These are phyloP conservation scores for Turdus rufiventris DNA, from an alignment of 2,113 vertebrate genomes.

Conservation along the genomic window DNA sequence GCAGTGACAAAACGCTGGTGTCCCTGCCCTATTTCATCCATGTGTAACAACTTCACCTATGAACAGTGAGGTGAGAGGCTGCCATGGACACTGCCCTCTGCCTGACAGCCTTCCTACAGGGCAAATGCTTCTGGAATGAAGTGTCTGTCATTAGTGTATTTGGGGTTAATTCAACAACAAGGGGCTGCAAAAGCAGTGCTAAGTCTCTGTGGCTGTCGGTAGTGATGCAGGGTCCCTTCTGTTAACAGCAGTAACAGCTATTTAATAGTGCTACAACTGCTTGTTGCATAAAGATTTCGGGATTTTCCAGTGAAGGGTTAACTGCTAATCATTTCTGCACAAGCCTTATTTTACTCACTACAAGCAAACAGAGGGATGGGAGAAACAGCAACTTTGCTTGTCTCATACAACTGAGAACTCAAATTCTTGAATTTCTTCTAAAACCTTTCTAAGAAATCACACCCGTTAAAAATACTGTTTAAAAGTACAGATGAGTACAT, in stretches of 20 bases:
- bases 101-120: not conserved
- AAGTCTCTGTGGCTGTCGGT: too few species aligned
- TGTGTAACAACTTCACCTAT: not conserved
- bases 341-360: not conserved
- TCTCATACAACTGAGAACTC: not conserved
- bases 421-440: not conserved
- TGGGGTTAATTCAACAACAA: not conserved
- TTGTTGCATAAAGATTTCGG: not conserved
- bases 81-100: fast-evolving
- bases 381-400: not conserved
- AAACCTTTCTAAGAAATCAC: not conserved
- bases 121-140: not conserved
- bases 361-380: not conserved
- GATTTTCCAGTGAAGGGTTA: not conserved
- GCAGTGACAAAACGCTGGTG: not conserved
- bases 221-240: not conserved
- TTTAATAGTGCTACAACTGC: not conserved
- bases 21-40: fast-evolving
- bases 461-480: not conserved
- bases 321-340: not conserved
- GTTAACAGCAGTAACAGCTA: not conserved
- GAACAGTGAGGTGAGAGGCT: fast-evolving
- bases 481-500: not conserved
- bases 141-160: not conserved
- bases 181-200: not conserved